Conservation (phyloP, 2,113 vertebrate species). For the Cryptotis parvus region DNA sequence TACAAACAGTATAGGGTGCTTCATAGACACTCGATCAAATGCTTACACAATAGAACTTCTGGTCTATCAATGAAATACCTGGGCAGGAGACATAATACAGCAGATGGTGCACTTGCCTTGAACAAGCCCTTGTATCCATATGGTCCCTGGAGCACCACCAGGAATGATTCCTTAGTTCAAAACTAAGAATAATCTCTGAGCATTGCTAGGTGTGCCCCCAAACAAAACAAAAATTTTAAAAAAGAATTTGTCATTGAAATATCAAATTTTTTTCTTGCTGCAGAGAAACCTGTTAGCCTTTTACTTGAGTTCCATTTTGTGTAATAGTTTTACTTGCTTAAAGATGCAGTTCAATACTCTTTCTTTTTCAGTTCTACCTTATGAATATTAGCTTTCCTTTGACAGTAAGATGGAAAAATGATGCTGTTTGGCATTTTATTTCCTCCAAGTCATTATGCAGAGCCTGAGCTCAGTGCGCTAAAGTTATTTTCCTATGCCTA, state of each 20-base stretch:
- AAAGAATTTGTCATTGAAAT: not conserved
- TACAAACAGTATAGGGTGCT: not conserved
- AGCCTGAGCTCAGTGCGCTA: constrained; percentile 82
- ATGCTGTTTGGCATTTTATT: constrained; percentile 1
- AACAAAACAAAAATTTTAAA: too few relatives aligned
- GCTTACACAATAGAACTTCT: not conserved
- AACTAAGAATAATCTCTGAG: too few relatives aligned
- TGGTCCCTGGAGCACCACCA: too few relatives aligned
- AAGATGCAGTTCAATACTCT: constrained; percentile 49
- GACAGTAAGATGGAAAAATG: constrained; percentile 64
- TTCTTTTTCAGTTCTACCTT: constrained; percentile 52
- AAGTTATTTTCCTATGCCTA: constrained; percentile 74
- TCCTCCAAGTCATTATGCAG: constrained; percentile 79
- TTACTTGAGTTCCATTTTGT: constrained; percentile 57
- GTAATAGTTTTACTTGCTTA: constrained; percentile 52
- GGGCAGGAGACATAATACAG: too few relatives aligned
- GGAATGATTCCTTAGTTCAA: too few relatives aligned
- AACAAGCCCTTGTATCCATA: too few relatives aligned
- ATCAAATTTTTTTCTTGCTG: constrained; percentile 23
- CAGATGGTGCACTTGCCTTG: too few relatives aligned
- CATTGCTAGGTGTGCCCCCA: too few relatives aligned
- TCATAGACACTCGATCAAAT: not conserved
- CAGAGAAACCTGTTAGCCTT: not conserved
- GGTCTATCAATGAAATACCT: not conserved
- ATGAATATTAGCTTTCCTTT: constrained; percentile 65